phyloP scores from a whole-genome alignment of 2,797 vertebrate species.

The Simalia tracyae region DNA sequence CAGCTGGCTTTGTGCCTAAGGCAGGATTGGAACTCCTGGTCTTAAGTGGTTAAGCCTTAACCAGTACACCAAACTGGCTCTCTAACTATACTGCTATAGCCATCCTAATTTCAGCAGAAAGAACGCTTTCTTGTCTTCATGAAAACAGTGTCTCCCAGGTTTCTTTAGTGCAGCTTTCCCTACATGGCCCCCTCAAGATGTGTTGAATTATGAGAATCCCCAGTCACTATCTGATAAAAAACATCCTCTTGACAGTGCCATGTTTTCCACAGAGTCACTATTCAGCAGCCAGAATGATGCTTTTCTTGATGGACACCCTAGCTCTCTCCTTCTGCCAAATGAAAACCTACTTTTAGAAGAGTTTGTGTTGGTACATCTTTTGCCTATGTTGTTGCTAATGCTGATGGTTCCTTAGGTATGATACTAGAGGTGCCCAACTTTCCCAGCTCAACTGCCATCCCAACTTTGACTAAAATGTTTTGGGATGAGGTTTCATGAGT shows the following conservation, averaged over 20 bases:
- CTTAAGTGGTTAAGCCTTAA: neutral
- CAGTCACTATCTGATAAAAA: neutral
- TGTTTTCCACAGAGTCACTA: neutral
- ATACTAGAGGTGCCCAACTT: neutral
- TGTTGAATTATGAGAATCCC: neutral
- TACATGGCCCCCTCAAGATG: neutral
- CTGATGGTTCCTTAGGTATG: neutral
- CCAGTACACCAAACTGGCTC: neutral
- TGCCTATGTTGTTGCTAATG: neutral
- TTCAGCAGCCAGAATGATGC: neutral
- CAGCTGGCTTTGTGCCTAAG: neutral
- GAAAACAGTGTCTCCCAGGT: neutral
- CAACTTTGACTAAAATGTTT: neutral
- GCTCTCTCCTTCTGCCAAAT: neutral
- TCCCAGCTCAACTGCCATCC: neutral
- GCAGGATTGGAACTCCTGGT: neutral
- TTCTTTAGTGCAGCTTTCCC: neutral
- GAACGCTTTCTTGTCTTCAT: neutral
- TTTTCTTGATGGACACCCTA: neutral
- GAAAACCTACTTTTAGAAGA: neutral
- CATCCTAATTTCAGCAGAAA: neutral
- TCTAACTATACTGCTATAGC: neutral
- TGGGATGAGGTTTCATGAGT: no score
- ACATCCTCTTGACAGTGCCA: neutral
- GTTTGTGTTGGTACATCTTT: neutral